Conservation (phyloP, 2,888 invertebrate genomes). For the Lissonota sp. region DNA sequence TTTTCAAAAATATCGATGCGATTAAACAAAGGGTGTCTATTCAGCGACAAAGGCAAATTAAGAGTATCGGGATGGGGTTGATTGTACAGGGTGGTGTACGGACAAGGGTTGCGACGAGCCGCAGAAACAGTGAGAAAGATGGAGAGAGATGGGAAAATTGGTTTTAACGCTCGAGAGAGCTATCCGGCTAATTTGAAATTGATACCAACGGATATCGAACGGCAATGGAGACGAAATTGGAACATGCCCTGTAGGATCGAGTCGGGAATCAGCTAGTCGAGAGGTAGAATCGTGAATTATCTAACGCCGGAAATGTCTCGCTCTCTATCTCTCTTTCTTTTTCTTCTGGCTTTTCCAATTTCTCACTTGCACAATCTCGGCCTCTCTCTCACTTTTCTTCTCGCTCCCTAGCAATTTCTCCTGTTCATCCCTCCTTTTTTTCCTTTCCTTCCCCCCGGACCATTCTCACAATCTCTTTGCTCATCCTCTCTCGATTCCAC, state of each 20-base stretch:
- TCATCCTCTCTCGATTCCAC: constrained; percentile 37
- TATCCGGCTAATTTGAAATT: constrained; percentile 63
- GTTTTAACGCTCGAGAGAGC: constrained; percentile 61
- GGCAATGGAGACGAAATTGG: constrained; percentile 58
- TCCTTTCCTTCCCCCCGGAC: not conserved
- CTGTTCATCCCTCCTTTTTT: not conserved
- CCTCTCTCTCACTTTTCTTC: constrained; percentile 11
- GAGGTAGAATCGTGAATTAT: constrained; percentile 63
- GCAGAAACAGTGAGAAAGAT: too few species aligned
- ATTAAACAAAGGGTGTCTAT: not conserved
- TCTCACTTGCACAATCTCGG: not conserved
- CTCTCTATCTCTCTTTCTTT: constrained; percentile 4
- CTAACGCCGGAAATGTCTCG: constrained; percentile 44
- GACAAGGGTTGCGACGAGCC: not conserved
- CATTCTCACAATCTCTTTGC: constrained; percentile 30
- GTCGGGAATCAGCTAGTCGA: constrained; percentile 64
- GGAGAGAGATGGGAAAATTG: constrained; percentile 58
- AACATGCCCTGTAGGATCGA: constrained; percentile 60
- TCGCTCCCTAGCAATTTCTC: not conserved
- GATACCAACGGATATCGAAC: constrained; percentile 54
- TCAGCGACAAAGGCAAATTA: constrained; percentile 4
- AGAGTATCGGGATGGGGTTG: constrained; percentile 7
- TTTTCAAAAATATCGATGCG: not conserved
- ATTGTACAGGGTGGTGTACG: not conserved
- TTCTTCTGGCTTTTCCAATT: not conserved